Percentiles rank a stretch among this genome's conserved stretches.
Evolutionary conservation across 2,113 vertebrate species (phyloP).

Genomic region (Theristicus caerulescens): DNA sequence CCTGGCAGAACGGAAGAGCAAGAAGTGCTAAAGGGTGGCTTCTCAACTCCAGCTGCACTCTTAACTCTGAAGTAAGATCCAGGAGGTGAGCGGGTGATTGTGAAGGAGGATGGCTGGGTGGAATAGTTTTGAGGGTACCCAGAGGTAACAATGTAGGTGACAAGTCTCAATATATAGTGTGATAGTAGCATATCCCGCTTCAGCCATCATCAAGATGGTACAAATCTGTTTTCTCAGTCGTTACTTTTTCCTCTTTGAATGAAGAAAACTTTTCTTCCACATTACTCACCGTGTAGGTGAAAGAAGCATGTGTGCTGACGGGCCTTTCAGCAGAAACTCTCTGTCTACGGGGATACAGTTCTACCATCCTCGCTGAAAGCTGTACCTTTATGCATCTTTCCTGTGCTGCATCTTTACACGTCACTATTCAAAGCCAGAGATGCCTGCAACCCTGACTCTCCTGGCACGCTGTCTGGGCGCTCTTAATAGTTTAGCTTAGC

Average conservation of each 20-base stretch:
- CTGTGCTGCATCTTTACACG: background rate
- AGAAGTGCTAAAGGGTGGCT: background rate
- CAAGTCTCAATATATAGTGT: accelerated
- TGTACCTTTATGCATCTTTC: background rate
- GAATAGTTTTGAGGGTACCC: background rate
- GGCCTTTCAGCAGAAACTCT: background rate
- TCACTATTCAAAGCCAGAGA: background rate
- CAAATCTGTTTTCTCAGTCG: background rate
- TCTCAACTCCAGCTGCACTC: background rate
- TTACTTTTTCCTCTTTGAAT: background rate
- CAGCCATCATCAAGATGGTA: background rate
- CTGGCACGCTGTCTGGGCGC: background rate
- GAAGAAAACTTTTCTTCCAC: background rate
- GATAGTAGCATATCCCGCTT: background rate
- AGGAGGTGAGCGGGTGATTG: background rate
- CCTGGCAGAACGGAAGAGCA: background rate
- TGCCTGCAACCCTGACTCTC: background rate
- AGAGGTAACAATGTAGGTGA: background rate
- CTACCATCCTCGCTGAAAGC: background rate
- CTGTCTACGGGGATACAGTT: background rate
- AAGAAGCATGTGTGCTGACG: accelerated
- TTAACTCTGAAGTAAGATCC: background rate
- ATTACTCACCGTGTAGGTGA: background rate
- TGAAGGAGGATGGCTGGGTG: background rate
- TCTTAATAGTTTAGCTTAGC: background rate